phyloP scores from a whole-genome alignment of 2,888 invertebrate genomes.

The Watsonalla binaria region DNA sequence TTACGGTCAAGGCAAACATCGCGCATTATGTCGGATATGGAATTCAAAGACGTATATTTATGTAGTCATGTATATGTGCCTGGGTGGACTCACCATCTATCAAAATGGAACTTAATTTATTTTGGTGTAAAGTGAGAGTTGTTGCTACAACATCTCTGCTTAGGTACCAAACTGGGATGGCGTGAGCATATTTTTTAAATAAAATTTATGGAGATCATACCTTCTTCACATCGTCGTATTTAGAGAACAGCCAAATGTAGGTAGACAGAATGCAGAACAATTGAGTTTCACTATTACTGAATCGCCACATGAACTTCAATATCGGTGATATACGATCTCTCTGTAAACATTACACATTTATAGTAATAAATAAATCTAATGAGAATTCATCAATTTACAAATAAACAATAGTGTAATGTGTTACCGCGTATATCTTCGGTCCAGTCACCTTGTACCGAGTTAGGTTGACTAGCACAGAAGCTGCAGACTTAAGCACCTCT shows the following conservation, averaged over 20 bases:
- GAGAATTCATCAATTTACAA: too few species aligned
- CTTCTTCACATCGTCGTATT: constrained; percentile 66
- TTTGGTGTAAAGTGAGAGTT: too few species aligned
- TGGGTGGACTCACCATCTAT: too few species aligned
- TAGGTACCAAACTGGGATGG: not conserved
- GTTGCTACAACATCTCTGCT: too few species aligned
- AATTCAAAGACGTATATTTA: too few species aligned
- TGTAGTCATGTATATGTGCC: too few species aligned
- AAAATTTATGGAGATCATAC: constrained; percentile 31
- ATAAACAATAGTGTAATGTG: constrained; percentile 5
- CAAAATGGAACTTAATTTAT: too few species aligned
- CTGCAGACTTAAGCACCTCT: constrained; percentile 72
- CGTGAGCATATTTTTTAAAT: not conserved
- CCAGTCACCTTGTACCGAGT: constrained; percentile 81
- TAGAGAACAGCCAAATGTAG: constrained; percentile 82
- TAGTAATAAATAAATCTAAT: too few species aligned
- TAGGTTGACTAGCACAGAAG: constrained; percentile 82
- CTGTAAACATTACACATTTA: constrained; percentile 38
- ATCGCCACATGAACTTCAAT: constrained; percentile 81
- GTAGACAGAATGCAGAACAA: constrained; percentile 82
- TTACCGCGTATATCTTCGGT: constrained; percentile 79
- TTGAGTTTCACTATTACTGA: constrained; percentile 82
- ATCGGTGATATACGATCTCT: constrained; percentile 79
- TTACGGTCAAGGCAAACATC: too few species aligned
- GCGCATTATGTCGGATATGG: too few species aligned